A percentile compares a stretch with the other conserved stretches of the same genome.
Evolutionary conservation across 2,888 invertebrate genomes (phyloP).

Genomic region (Ormyrus labotus): DNA sequence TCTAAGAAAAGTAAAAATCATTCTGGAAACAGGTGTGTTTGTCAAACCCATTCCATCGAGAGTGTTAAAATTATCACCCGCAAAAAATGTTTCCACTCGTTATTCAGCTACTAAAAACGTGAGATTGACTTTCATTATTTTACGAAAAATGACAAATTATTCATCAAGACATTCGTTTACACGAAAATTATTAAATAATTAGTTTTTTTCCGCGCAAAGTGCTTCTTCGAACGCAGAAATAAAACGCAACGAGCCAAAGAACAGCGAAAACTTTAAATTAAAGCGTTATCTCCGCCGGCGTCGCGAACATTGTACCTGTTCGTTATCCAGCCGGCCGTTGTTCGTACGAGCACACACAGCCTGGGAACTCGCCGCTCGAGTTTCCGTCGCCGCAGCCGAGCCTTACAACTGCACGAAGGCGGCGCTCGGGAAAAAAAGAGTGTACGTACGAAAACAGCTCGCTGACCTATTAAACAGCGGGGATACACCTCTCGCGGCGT

Average conservation of each 20-base stretch:
- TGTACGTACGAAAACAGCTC: constrained; percentile 4
- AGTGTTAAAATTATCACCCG: too few species aligned
- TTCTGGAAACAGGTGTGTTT: too few species aligned
- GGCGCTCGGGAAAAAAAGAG: constrained; percentile 8
- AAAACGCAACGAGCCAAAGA: not conserved
- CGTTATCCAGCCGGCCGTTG: not conserved
- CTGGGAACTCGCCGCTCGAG: constrained; percentile 24
- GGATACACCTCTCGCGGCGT: not conserved
- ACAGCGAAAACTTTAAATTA: constrained; percentile 36
- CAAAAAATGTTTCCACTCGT: too few species aligned
- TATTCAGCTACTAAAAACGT: not conserved
- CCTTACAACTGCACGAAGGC: constrained; percentile 7
- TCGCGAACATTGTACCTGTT: constrained; percentile 2
- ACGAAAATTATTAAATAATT: too few species aligned
- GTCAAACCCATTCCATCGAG: too few species aligned
- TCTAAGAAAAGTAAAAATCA: too few species aligned
- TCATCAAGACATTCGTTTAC: too few species aligned
- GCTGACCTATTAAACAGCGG: constrained; percentile 36
- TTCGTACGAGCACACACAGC: not conserved
- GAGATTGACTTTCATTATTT: not conserved
- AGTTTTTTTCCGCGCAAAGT: too few species aligned
- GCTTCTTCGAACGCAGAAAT: not conserved
- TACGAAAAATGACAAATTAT: too few species aligned
- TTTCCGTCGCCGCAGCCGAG: constrained; percentile 23
- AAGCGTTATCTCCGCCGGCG: constrained; percentile 37